phyloP scores from a whole-genome alignment of 2,888 invertebrate genomes.

The Drosophila planitibia region DNA sequence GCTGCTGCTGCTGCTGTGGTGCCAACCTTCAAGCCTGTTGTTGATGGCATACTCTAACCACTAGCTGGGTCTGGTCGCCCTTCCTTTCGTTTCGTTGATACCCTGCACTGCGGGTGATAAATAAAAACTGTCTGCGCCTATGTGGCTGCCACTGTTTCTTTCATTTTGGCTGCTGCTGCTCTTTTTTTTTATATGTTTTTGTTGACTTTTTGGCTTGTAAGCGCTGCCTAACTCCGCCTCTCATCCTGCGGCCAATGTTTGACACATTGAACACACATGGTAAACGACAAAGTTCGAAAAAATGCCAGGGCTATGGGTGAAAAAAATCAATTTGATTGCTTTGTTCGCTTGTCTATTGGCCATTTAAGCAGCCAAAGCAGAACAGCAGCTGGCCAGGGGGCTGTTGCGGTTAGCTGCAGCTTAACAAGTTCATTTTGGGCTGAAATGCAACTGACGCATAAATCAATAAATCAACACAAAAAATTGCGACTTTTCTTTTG shows the following conservation, averaged over 20 bases:
- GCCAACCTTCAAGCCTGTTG: constrained; percentile 27
- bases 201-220: constrained; percentile 71
- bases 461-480: constrained; percentile 52
- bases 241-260: not conserved
- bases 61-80: constrained; percentile 5
- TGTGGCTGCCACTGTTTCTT: constrained; percentile 55
- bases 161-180: constrained; percentile 18
- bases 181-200: constrained; percentile 19
- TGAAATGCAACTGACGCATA: constrained; percentile 42
- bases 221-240: constrained; percentile 28
- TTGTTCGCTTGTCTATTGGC: constrained; percentile 67
- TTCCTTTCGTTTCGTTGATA: constrained; percentile 1
- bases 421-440: constrained; percentile 72
- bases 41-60: constrained; percentile 29
- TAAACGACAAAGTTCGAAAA: constrained; percentile 42
- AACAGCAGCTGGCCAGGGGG: not conserved
- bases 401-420: constrained; percentile 45
- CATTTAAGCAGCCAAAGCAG: constrained; percentile 61
- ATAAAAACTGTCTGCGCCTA: constrained; percentile 82
- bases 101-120: constrained; percentile 67
- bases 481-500: not conserved
- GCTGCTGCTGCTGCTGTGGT: constrained; percentile 25
- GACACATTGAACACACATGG: constrained; percentile 62
- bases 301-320: constrained; percentile 14
- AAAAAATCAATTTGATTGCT: constrained; percentile 72